phyloP scores from a whole-genome alignment of 2,888 invertebrate genomes.

The Netelia fuscicornis region DNA sequence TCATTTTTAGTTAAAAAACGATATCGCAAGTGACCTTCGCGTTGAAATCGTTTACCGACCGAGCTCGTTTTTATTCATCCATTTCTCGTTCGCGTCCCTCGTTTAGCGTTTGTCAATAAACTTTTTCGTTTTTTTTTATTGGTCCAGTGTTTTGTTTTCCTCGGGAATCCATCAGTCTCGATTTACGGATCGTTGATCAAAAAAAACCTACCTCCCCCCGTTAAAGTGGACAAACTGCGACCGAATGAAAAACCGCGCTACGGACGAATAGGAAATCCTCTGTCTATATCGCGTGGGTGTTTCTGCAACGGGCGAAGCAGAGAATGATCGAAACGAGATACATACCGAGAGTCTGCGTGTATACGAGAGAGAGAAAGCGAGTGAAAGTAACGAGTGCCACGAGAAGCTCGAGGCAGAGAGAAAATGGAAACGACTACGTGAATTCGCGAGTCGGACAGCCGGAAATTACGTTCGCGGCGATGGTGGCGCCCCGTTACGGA shows the following conservation, averaged over 20 bases:
- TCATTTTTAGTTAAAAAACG: too few relatives aligned
- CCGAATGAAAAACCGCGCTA: constrained; percentile 62
- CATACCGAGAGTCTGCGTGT: constrained; percentile 7
- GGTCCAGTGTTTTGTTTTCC: not conserved
- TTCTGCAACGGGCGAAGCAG: constrained; percentile 52
- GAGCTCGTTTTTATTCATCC: not conserved
- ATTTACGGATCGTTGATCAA: constrained; percentile 56
- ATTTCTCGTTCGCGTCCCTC: not conserved
- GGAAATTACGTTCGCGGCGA: constrained; percentile 76
- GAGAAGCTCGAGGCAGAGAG: constrained; percentile 4
- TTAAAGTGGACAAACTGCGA: constrained; percentile 75
- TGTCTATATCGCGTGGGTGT: constrained; percentile 21
- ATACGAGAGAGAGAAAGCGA: not conserved
- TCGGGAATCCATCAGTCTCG: constrained; percentile 27
- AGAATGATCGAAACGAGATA: constrained; percentile 42
- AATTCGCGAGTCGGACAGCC: constrained; percentile 73
- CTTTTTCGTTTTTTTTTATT: not conserved
- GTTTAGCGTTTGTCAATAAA: not conserved
- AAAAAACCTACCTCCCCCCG: constrained; percentile 44
- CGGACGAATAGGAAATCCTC: constrained; percentile 1
- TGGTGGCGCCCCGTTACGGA: constrained; percentile 39
- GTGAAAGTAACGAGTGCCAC: constrained; percentile 23
- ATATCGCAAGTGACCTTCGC: too few relatives aligned
- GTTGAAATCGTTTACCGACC: too few relatives aligned
- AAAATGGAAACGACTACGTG: constrained; percentile 73